Evolutionary conservation across 2,888 invertebrate species (phyloP), one percentile per base, ranked within the genome.

Genomic region (Helobdella robusta): DNA sequence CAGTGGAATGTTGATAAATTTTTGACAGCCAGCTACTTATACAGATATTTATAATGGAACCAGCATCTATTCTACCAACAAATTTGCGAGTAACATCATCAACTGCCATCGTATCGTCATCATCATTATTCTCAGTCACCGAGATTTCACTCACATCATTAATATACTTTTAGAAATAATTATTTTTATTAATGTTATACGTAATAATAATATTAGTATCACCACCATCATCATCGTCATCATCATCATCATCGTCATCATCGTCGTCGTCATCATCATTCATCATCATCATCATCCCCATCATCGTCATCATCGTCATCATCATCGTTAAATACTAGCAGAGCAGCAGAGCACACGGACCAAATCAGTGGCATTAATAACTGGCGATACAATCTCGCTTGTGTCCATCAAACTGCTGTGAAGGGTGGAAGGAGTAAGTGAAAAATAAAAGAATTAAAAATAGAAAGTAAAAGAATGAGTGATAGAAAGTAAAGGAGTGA

Each of bases 271-370:
- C 2, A 25, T 52, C 23, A 25, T 52, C 52, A 28, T n/a, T 5
- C 52, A 25, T 52, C 52, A 5, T 52, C 52, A 52, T 52, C 52
- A 56, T 56, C 25, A 56, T 56, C 4, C 28, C 32, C 20, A 28
- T 28, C 2, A 25, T 28, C 30, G 28, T 54, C 56, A 2, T 56
- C 1, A 25, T 56, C 56, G 28, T 56, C 30, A 30, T 56, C 56
- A 28, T 3, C 56, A 56, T 56, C 56, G 32, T 1, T 5, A 20
- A 11, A 5, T 30, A 30, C 18, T 48, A 25, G 48, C 8, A 23
- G 25, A 25, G 6, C 48, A 48, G 6, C 11, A 8, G 23, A 23
- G 6, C 11, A 8, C 48, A 23, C 15, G 15, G 8, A 48, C 1
- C 48, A 48, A 48, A 6, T 23, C 1, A 48, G n/a, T 8, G 8